Evolutionary conservation across 1,140 invertebrate genomes (phyloP), one percentile per base, ranked within the genome.

Genomic region (Sinonovacula constricta): DNA sequence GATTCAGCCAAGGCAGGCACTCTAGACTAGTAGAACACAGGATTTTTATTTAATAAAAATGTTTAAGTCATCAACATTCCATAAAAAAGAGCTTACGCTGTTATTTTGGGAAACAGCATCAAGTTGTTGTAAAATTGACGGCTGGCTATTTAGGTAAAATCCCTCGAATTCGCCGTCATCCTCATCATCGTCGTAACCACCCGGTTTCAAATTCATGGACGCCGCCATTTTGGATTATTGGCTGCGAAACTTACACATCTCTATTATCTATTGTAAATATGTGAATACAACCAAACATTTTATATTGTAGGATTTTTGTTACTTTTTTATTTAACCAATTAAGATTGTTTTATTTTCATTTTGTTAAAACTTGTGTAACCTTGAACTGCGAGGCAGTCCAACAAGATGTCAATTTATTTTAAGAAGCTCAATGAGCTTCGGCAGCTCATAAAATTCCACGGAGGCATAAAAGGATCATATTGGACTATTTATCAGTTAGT

Each of bases 371-470:
- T 24, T 68, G 30, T 7, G 15, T 57, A 30, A 70, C 68, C 67
- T 65, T 70, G 67, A 79, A 71, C 65, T 68, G 79, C 72, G 45
- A 62, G 68, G 30, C 66, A 67, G 5, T 33, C 26, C 49, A 60
- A 57, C 74, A 84, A 68, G 56, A 94, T 94, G 93, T 92, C 93
- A 28, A 93, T 93, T 72, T 93, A 94, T 12, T 83, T 97, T 0
- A 94, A 97, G 89, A 97, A 96, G 91, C 5, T 96, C 31, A 84
- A 83, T 57, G 70, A 65, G 60, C 39, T 80, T 67, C 12, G 39
- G 24, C 33, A 67, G 49, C 51, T 80, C 28, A 49, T 67, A n/a
- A 36, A 80, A 34, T 65, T 66, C n/a, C 69, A 80, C 45, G 78
- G 78, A 10, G 78, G 78, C 31, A 26, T 80, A 22, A 74, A 49